Conservation (phyloP, 2,888 invertebrate genomes). For the Amiota communis region DNA sequence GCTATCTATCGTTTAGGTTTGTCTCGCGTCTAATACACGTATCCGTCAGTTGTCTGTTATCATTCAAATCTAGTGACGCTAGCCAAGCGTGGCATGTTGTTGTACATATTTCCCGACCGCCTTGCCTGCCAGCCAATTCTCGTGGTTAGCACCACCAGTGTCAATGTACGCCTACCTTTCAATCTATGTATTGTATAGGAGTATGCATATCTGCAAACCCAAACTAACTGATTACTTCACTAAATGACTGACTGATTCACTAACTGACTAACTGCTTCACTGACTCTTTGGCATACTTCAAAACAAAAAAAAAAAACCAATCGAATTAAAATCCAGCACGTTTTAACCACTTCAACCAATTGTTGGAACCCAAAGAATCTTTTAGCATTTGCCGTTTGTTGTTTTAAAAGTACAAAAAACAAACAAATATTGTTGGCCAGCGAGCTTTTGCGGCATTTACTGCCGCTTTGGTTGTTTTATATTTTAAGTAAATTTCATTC, state of each 20-base stretch:
- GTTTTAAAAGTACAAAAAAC: no score
- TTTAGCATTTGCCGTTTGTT: no score
- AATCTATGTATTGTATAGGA: no score
- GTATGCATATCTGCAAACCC: neutral
- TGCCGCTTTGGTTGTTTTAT: no score
- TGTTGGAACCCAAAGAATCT: no score
- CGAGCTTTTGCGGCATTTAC: no score
- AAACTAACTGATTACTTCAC: no score
- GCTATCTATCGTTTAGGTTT: neutral
- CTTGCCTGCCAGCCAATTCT: neutral
- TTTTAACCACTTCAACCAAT: neutral
- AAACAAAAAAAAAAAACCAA: neutral
- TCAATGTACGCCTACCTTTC: constrained; percentile 8
- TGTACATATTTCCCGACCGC: neutral
- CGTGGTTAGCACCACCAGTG: constrained; percentile 19
- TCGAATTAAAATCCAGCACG: constrained; percentile 1
- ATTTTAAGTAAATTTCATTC: no score
- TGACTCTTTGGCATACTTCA: constrained; percentile 1
- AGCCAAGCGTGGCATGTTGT: neutral
- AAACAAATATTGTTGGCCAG: no score
- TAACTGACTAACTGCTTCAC: neutral
- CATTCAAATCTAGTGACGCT: constrained; percentile 16
- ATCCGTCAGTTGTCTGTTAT: constrained; percentile 6
- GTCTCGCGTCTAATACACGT: neutral
- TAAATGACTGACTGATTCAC: neutral